Conservation (phyloP, 1,140 invertebrate genomes). For the Drosophila pectinifera region DNA sequence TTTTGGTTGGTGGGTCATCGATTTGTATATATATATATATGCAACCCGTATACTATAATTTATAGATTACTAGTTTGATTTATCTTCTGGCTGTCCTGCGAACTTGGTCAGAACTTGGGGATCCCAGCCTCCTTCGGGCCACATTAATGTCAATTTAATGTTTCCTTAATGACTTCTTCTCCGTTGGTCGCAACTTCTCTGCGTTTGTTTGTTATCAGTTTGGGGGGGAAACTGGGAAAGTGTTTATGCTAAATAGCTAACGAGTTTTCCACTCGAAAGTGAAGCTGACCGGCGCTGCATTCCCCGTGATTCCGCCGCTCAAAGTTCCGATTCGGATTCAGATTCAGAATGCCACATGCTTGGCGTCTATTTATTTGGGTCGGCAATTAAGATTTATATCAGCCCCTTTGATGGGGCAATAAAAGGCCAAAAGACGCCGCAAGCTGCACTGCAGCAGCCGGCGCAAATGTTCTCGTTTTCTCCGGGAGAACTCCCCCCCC, state of each 20-base stretch:
- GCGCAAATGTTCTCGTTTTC: slow-evolving; percentile 53
- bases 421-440: slow-evolving; percentile 66
- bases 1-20: slow-evolving; percentile 62
- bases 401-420: slow-evolving; percentile 75
- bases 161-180: slow-evolving; percentile 83
- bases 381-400: slow-evolving; percentile 83
- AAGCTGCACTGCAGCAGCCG: slow-evolving; percentile 52
- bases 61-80: slow-evolving; percentile 72
- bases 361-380: slow-evolving; percentile 81
- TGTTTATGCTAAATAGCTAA: slow-evolving; percentile 83
- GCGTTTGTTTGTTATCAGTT: slow-evolving; percentile 69
- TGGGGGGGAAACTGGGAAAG: slow-evolving; percentile 77
- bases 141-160: slow-evolving; percentile 84
- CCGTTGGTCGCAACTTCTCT: slow-evolving; percentile 60
- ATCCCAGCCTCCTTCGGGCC: slow-evolving; percentile 4
- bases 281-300: slow-evolving; percentile 23
- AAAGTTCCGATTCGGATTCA: slow-evolving; percentile 17
- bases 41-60: slow-evolving; percentile 44
- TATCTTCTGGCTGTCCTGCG: slow-evolving; percentile 32
- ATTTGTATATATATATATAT: slow-evolving; percentile 48
- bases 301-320: slow-evolving; percentile 6
- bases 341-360: slow-evolving; percentile 45
- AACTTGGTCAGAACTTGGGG: slow-evolving; percentile 38
- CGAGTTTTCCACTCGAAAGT: slow-evolving; percentile 73
- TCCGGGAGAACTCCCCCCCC: not conserved